Evolutionary conservation across 2,113 vertebrate species (phyloP), one percentile per base, ranked within the genome.

Genomic region (Romanogobio albipinnatus): DNA sequence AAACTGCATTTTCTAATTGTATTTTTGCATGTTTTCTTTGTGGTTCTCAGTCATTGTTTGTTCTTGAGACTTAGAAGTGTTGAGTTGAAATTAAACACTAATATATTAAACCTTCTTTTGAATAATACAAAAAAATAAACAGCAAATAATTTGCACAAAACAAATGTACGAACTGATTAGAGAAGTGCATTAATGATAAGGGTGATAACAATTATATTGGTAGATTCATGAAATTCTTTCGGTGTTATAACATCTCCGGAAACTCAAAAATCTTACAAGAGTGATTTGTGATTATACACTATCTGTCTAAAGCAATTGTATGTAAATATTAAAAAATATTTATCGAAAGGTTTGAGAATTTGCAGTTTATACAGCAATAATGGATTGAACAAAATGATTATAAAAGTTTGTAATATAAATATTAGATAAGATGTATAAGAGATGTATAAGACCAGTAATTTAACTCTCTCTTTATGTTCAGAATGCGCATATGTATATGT

Each of bases 401-500:
- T 29, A 19, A 13, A 26, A 56, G 9, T 1, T 76, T 53, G 15
- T 56, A 36, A 76, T 29, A 58, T 58, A 39, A 39, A 58, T 39
- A 58, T 56, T 56, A 17, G 11, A 14, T 26, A 79, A 29, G 14
- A 19, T 64, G 59, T 49, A 17, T 39, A 39, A 39, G 39, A 53
- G n/a, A n/a, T n/a, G n/a, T n/a, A n/a, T n/a, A 15, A 45, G 43
- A 70, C 3, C 26, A 82, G 45, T 81, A n/a, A 22, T 76, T 73
- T 82, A 74, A 68, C 51, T 86, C 43, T 79, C 22, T 79, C 24
- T 87, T 83, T 39, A 85, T 3, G 4, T 89, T 24, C 19, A 91
- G 85, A 0, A 0, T 76, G 89, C 14, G 0, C 0, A 0, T 0
- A 0, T 1, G 0, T 0, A 10, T 0, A 56, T 0, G 0, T 64